Percentiles rank a stretch among this genome's conserved stretches.
Conservation (phyloP, 2,797 vertebrate species). For the Catamblyrhynchus diadema region DNA sequence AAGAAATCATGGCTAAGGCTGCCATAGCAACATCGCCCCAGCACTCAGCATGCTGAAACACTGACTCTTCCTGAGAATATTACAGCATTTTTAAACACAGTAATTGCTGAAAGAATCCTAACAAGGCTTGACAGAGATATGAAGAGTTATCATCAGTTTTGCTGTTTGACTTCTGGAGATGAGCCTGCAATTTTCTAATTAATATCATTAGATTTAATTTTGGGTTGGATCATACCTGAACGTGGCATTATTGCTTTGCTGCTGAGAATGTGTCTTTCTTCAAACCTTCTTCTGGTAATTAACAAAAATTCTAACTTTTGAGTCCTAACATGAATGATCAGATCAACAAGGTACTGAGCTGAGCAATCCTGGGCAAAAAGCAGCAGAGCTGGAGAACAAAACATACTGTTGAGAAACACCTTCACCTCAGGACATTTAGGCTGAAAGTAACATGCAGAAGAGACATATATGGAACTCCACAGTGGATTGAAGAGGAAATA, state of each 20-base stretch:
- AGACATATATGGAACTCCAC: neutral
- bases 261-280: neutral
- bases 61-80: constrained; percentile 4
- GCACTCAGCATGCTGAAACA: constrained; percentile 8
- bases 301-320: neutral
- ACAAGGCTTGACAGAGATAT: neutral
- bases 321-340: neutral
- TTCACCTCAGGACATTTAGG: neutral
- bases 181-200: constrained; percentile 2
- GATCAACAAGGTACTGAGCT: neutral
- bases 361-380: neutral
- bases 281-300: neutral
- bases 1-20: constrained; percentile 51
- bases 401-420: neutral
- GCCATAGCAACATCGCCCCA: constrained; percentile 67
- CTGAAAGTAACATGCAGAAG: neutral
- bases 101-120: neutral
- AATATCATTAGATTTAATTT: neutral
- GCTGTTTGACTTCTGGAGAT: neutral
- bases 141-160: neutral
- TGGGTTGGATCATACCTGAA: neutral
- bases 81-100: neutral
- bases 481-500: neutral
- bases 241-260: neutral
- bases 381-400: neutral